A percentile compares a stretch with the other conserved stretches of the same genome.
phyloP scores from a whole-genome alignment of 2,113 vertebrate species.

The Nycticryphes semicollaris region DNA sequence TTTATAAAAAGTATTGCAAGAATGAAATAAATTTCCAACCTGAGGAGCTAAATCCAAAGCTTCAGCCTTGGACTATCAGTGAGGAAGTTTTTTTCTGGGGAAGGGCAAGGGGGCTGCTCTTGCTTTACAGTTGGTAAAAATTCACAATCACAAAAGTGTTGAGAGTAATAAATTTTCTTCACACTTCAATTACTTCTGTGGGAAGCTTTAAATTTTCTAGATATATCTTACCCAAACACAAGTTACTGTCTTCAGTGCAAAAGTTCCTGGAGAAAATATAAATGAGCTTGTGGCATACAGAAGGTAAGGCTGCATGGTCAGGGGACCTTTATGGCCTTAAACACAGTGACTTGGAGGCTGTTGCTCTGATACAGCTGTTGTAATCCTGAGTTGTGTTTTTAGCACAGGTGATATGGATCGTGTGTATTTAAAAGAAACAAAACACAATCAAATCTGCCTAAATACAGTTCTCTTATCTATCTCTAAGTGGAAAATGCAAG shows the following conservation, averaged over 20 bases:
- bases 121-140: neutral
- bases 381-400: neutral
- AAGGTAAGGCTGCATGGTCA: neutral
- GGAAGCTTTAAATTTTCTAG: neutral
- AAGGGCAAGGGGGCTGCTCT: no score
- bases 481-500: neutral
- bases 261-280: neutral
- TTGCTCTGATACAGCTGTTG: neutral
- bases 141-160: neutral
- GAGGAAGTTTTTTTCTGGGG: neutral
- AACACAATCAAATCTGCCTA: neutral
- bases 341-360: neutral
- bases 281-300: neutral
- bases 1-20: neutral
- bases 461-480: neutral
- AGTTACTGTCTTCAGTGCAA: neutral
- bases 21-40: neutral
- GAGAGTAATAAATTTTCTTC: neutral
- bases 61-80: neutral
- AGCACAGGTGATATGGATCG: neutral
- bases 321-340: neutral
- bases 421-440: neutral
- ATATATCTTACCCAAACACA: neutral
- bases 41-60: neutral
- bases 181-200: neutral